Percentiles rank a stretch among this genome's conserved stretches.
Conservation (phyloP, 2,888 invertebrate species). For the Sepioteuthis lessoniana region DNA sequence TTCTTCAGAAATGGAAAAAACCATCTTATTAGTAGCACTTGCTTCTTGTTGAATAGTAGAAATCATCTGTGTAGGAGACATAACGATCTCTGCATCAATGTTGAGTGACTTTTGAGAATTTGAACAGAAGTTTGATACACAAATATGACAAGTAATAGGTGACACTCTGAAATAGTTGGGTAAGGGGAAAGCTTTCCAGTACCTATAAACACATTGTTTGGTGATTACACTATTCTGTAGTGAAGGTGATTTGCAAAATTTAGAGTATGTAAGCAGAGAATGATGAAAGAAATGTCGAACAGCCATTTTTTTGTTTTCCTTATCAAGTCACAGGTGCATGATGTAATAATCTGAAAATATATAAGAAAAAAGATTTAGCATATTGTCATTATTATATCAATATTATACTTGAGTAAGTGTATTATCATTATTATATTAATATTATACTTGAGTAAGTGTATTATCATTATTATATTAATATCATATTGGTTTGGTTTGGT, state of each 20-base stretch:
- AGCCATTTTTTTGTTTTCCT: not conserved
- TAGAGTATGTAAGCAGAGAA: not conserved
- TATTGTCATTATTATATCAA: too few species aligned
- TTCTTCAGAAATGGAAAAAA: slow-evolving; percentile 45
- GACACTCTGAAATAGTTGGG: not conserved
- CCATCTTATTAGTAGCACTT: slow-evolving; percentile 51
- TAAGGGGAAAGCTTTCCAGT: not conserved
- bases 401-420: too few species aligned
- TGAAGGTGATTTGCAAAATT: not conserved
- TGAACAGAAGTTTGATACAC: not conserved
- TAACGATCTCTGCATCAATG: not conserved
- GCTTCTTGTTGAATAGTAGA: slow-evolving; percentile 15
- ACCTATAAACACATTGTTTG: not conserved
- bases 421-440: too few species aligned
- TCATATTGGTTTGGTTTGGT: too few species aligned
- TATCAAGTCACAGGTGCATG: not conserved
- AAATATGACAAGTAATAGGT: not conserved
- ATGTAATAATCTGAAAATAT: slow-evolving; percentile 2
- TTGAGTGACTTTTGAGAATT: not conserved
- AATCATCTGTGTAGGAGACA: not conserved
- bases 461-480: too few species aligned
- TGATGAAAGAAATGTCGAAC: not conserved
- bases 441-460: too few species aligned
- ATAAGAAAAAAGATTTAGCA: not conserved
- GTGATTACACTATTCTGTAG: not conserved